Conservation (phyloP, 2,888 invertebrate genomes). For the Heliconius cydno region DNA sequence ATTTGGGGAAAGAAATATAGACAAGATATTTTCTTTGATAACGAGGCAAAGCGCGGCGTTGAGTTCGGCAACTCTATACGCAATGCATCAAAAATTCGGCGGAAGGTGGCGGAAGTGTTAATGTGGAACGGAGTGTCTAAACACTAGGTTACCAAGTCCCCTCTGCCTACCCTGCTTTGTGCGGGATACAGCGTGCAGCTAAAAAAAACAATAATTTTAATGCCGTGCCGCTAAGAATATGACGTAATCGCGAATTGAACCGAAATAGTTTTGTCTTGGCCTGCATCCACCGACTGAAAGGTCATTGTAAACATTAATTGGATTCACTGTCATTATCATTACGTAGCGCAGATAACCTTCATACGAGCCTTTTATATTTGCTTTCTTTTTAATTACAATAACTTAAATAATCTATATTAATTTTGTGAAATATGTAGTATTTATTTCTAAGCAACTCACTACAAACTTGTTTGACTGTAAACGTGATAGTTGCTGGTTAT, state of each 20-base stretch:
- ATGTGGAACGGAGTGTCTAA: no score
- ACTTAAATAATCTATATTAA: neutral
- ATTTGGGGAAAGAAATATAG: no score
- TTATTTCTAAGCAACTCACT: neutral
- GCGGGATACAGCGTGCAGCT: no score
- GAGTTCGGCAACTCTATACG: no score
- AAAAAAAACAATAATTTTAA: neutral
- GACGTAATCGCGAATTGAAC: conserved; percentile 54
- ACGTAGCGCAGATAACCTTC: conserved; percentile 38
- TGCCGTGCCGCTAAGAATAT: conserved; percentile 37
- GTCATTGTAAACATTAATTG: conserved; percentile 59
- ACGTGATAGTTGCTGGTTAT: no score
- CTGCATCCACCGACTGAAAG: conserved; percentile 65
- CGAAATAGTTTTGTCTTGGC: conserved; percentile 71
- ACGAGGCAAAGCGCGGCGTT: no score
- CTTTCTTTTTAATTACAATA: no score
- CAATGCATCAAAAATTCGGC: no score
- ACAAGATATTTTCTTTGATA: no score
- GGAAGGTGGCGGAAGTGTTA: no score
- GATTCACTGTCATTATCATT: conserved; percentile 47
- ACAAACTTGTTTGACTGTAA: neutral
- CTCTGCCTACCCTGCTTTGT: no score
- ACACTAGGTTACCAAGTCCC: no score
- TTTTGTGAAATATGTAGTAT: neutral
- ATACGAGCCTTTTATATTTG: neutral